These are phyloP conservation scores for Acinonyx jubatus DNA, from an alignment of 2,113 vertebrate species.

Conservation along the genomic window DNA sequence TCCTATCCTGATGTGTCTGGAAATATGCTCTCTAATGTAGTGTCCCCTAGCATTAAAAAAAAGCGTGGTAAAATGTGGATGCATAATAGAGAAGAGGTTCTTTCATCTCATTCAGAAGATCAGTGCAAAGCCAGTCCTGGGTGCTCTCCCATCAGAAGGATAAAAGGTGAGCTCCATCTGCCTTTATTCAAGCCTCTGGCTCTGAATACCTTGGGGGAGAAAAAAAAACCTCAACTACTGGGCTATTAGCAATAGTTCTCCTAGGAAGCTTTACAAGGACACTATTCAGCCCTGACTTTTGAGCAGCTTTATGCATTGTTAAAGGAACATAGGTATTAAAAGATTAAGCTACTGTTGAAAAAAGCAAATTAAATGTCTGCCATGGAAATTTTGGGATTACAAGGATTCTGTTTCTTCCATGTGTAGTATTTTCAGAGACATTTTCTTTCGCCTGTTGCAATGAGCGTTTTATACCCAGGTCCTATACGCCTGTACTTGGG, in stretches of 20 bases:
- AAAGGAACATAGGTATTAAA: constrained; percentile 31
- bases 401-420: not conserved
- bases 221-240: not conserved
- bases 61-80: constrained; percentile 3
- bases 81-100: not conserved
- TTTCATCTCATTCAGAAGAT: constrained; percentile 58
- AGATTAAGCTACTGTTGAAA: not conserved
- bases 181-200: not conserved
- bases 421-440: not conserved
- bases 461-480: not conserved
- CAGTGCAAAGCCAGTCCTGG: not conserved
- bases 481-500: not conserved
- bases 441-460: not conserved
- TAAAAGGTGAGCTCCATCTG: not conserved
- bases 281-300: not conserved
- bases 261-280: not conserved
- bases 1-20: not conserved
- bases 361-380: not conserved
- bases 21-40: not conserved
- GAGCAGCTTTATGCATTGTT: not conserved
- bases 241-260: not conserved
- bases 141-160: not conserved
- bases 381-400: not conserved
- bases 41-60: not conserved
- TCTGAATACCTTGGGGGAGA: not conserved